Percentiles rank a stretch among this genome's conserved stretches.
These are phyloP conservation scores for Mionectes olivaceus DNA, from an alignment of 2,797 vertebrate species.

Conservation along the genomic window DNA sequence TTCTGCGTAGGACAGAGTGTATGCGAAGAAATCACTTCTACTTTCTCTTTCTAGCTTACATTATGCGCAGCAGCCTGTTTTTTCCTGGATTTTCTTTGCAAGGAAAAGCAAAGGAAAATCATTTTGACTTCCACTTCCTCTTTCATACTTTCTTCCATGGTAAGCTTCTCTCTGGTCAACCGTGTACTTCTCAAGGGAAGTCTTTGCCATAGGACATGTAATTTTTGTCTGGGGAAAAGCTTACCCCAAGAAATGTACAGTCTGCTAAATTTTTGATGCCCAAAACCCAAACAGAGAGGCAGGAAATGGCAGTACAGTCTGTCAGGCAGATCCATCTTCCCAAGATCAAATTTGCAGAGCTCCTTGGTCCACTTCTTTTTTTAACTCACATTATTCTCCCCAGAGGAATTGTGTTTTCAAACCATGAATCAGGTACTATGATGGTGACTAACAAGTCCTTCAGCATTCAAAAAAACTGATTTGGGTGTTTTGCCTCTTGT, in stretches of 20 bases:
- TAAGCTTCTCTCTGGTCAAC: background rate
- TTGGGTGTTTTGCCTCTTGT: background rate
- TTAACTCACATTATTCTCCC: background rate
- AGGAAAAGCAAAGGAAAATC: background rate
- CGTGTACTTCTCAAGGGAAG: background rate
- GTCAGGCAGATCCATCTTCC: background rate
- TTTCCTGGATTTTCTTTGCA: background rate
- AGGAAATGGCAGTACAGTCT: background rate
- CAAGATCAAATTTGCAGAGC: background rate
- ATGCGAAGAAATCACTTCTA: background rate
- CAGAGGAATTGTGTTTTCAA: background rate
- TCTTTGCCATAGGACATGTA: background rate
- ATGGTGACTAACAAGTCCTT: background rate
- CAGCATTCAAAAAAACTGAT: background rate
- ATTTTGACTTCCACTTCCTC: background rate
- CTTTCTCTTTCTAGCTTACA: background rate
- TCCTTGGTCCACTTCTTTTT: background rate
- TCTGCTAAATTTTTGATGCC: background rate
- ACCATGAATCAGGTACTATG: fast-evolving
- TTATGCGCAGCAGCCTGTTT: background rate
- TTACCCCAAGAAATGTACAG: background rate
- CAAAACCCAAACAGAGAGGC: background rate
- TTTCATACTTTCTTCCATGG: background rate
- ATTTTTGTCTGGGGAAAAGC: background rate
- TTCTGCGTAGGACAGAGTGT: background rate